A percentile compares a stretch with the other conserved stretches of the same genome.
phyloP scores from a whole-genome alignment of 2,113 vertebrate genomes.

The Triplophysa siluroides region DNA sequence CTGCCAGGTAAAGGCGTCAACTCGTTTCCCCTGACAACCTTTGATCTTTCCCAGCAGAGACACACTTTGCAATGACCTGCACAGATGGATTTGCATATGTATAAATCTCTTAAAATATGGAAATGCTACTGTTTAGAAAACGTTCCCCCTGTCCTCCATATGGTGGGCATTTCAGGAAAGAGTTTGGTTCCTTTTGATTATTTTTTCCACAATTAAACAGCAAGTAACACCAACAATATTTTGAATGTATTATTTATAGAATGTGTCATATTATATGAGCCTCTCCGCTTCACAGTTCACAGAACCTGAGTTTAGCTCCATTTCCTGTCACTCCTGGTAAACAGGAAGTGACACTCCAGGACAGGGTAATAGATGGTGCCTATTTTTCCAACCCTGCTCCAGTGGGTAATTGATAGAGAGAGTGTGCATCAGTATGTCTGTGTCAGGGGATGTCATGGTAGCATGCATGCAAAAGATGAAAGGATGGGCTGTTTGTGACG shows the following conservation, averaged over 20 bases:
- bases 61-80: constrained; percentile 59
- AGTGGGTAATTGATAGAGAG: constrained; percentile 32
- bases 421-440: constrained; percentile 20
- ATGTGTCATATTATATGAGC: not conserved
- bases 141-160: constrained; percentile 63
- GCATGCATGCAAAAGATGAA: constrained; percentile 13
- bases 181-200: not conserved
- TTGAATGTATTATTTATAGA: not conserved
- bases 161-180: constrained; percentile 59
- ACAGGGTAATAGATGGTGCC: constrained; percentile 33
- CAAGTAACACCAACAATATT: not conserved
- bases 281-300: not conserved
- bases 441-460: not conserved
- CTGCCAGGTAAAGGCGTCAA: constrained; percentile 57
- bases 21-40: constrained; percentile 57
- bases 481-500: not conserved
- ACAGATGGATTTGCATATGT: constrained; percentile 80
- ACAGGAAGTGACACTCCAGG: constrained; percentile 29
- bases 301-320: constrained; percentile 30
- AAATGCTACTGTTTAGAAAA: constrained; percentile 66
- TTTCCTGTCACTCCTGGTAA: constrained; percentile 37
- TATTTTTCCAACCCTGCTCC: constrained; percentile 11
- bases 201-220: constrained; percentile 6
- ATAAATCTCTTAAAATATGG: constrained; percentile 66
- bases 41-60: constrained; percentile 71